These are phyloP conservation scores for Delphinus delphis DNA, from an alignment of 2,113 vertebrate genomes.

Conservation along the genomic window DNA sequence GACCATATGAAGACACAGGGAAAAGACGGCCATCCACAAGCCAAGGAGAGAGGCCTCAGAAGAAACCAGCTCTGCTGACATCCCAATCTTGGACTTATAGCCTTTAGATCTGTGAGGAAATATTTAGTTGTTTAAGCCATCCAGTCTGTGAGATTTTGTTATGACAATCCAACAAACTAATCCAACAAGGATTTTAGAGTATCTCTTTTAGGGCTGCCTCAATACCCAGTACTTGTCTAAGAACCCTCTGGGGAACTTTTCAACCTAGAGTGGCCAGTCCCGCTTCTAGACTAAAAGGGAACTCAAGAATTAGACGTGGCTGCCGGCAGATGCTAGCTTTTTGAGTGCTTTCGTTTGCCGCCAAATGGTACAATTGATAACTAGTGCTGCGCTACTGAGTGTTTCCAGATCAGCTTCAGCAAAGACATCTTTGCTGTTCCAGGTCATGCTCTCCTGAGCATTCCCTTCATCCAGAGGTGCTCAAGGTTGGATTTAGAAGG, in stretches of 20 bases:
- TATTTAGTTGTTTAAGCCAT: not conserved
- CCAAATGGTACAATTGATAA: not conserved
- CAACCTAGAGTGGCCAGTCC: not conserved
- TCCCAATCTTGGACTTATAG: not conserved
- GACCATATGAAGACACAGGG: not conserved
- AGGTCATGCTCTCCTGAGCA: not conserved
- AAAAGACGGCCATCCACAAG: not conserved
- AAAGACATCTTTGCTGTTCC: not conserved
- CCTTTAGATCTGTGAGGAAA: not conserved
- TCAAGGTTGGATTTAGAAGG: not conserved
- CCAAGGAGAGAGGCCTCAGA: not conserved
- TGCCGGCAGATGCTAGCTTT: not conserved
- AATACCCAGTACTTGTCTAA: not conserved
- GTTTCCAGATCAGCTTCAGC: not conserved
- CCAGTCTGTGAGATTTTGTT: not conserved
- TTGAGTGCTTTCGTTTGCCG: not conserved
- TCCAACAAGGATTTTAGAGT: not conserved
- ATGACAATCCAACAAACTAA: not conserved
- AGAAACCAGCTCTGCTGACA: not conserved
- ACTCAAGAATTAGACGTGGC: not conserved
- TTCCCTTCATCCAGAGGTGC: not conserved
- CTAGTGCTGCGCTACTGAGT: not conserved
- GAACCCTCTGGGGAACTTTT: not conserved
- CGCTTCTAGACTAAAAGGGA: not conserved
- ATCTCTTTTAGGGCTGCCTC: not conserved